Evolutionary conservation across 2,113 vertebrate species (phyloP).

Genomic region (Toxotes jaculatrix): DNA sequence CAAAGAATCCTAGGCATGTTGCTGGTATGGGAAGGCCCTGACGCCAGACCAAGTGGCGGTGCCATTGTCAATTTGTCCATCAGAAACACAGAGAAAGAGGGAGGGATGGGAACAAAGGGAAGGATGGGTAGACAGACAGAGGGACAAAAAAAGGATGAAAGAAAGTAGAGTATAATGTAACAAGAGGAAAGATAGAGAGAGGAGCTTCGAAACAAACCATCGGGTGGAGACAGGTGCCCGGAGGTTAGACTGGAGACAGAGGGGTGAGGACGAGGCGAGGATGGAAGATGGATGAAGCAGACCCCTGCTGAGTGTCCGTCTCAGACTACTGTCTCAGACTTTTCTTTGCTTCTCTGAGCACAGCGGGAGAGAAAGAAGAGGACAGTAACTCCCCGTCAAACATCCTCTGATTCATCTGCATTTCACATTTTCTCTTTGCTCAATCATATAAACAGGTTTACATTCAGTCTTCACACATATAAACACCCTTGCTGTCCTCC

Average conservation of each 20-base stretch:
- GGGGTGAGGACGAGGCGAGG: conserved; percentile 57
- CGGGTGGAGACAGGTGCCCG: conserved; percentile 77
- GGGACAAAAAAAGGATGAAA: conserved; percentile 42
- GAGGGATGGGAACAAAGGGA: conserved; percentile 42
- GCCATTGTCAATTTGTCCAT: conserved; percentile 70
- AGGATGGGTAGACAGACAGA: conserved; percentile 39
- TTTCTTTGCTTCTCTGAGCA: conserved; percentile 81
- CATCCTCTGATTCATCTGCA: conserved; percentile 68
- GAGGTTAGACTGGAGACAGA: conserved; percentile 74
- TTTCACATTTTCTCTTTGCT: conserved; percentile 45
- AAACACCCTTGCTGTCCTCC: conserved; percentile 14
- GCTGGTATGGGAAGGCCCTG: conserved; percentile 58
- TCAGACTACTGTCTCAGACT: conserved; percentile 85
- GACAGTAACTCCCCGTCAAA: conserved; percentile 40
- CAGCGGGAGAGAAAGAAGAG: conserved; percentile 73
- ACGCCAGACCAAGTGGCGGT: conserved; percentile 69
- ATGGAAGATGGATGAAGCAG: conserved; percentile 85
- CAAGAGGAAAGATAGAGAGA: conserved; percentile 32
- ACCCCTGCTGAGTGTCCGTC: conserved; percentile 86
- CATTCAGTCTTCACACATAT: conserved; percentile 18
- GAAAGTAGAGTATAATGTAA: conserved; percentile 39
- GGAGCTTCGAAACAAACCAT: conserved; percentile 32
- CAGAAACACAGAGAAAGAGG: conserved; percentile 31
- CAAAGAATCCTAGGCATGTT: conserved; percentile 76
- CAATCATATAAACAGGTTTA: conserved; percentile 26